Conservation (phyloP, 2,888 invertebrate genomes). For the Poecilus cupreus region DNA sequence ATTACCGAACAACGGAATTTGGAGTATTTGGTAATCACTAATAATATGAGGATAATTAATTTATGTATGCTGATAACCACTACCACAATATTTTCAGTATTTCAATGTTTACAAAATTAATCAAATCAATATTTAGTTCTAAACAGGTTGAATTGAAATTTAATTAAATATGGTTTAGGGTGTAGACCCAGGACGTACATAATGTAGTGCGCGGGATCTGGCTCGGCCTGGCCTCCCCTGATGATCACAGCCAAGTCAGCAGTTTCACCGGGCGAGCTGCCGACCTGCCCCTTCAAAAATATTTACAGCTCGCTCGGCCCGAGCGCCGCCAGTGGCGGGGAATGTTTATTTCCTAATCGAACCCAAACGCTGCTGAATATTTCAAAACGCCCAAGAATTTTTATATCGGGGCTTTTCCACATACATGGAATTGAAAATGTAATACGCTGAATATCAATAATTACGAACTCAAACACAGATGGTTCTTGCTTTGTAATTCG, state of each 20-base stretch:
- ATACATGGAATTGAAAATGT: neutral
- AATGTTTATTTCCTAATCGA: slow-evolving; percentile 15
- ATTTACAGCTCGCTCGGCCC: neutral
- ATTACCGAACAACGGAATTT: no score
- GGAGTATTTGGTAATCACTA: no score
- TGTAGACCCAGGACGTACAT: slow-evolving; percentile 1
- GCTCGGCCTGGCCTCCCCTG: neutral
- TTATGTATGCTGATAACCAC: no score
- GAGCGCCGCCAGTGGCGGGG: neutral
- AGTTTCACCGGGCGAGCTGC: neutral
- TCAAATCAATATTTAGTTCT: slow-evolving; percentile 14
- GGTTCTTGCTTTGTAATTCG: neutral
- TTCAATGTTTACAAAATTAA: slow-evolving; percentile 1
- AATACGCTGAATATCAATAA: neutral
- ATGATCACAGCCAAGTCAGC: slow-evolving; percentile 5
- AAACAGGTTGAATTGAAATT: slow-evolving; percentile 9
- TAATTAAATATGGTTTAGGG: slow-evolving; percentile 24
- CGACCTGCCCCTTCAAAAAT: slow-evolving; percentile 7
- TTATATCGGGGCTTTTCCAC: neutral
- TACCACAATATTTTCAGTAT: neutral
- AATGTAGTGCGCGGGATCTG: neutral
- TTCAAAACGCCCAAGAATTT: slow-evolving; percentile 8
- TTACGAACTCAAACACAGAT: neutral
- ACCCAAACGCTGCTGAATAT: slow-evolving; percentile 4
- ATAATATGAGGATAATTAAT: no score